Evolutionary conservation across 1,140 invertebrate species (phyloP).

Genomic region (Sycophaga agraensis): DNA sequence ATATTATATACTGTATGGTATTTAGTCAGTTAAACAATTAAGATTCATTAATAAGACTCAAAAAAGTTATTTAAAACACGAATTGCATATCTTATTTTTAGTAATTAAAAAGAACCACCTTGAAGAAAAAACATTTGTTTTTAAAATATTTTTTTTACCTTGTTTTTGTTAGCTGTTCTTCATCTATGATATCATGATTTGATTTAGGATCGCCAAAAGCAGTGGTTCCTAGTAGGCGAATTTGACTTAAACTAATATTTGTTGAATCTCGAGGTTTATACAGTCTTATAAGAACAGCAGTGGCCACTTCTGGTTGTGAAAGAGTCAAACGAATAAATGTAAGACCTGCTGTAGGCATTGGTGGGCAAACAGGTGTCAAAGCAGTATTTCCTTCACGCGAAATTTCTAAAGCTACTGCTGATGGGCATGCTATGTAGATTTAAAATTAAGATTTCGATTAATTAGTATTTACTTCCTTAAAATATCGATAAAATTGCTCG

Average conservation of each 20-base stretch:
- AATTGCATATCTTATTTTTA: no score
- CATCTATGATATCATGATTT: constrained; percentile 49
- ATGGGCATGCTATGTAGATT: constrained; percentile 72
- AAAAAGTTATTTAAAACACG: no score
- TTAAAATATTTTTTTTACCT: constrained; percentile 38
- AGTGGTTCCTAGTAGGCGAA: constrained; percentile 80
- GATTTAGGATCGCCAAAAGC: constrained; percentile 67
- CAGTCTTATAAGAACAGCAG: constrained; percentile 63
- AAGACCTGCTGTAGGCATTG: constrained; percentile 79
- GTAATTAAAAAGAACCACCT: no score
- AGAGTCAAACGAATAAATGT: constrained; percentile 82
- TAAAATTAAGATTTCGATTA: background rate
- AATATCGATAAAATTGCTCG: no score
- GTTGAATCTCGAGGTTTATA: constrained; percentile 84
- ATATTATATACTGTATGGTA: no score
- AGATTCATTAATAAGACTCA: no score
- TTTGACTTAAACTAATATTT: constrained; percentile 85
- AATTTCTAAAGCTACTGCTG: constrained; percentile 83
- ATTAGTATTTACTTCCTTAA: no score
- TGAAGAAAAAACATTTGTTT: no score
- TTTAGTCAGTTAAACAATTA: no score
- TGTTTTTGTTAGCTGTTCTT: constrained; percentile 55
- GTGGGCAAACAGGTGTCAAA: constrained; percentile 68
- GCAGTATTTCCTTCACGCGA: constrained; percentile 62
- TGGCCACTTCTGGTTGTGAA: constrained; percentile 77